Evolutionary conservation across 2,113 vertebrate species (phyloP), one percentile per base, ranked within the genome.

Genomic region (Archocentrus centrarchus): DNA sequence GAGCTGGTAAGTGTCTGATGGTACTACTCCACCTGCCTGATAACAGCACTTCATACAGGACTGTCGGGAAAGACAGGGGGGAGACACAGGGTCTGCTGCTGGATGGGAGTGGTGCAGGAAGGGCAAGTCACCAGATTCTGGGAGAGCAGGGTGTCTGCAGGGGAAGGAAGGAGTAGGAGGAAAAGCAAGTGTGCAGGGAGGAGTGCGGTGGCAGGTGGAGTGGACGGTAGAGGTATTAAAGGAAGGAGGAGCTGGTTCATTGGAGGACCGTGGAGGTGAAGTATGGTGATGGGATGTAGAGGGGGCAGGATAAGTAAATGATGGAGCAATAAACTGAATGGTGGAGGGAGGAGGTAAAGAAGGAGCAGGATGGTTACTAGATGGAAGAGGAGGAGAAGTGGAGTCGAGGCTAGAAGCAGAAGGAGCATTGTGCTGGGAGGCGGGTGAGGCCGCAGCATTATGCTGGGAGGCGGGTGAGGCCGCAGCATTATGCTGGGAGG

Each of bases 1-100:
- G 59, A 98, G 96, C 24, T 83, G 89, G 92, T 97, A 98, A 1
- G 97, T 95, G 88, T 98, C 97, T 2, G 96, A 90, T 68, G 96
- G 96, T 6, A 96, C 85, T 63, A 95, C 95, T 86, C 96, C 96
- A 79, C 24, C 94, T 87, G 79, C 94, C 93, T 75, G 86, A 32
- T 94, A 85, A 85, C 95, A 96, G 47, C 91, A 93, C 35, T 84
- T 86, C 11, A 84, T 93, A 79, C 87, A 93, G 5, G 84, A 47
- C 91, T 89, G 14, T 11, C 2, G 80, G 64, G 75, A 89, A 53
- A 75, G 27, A 30, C 63, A 79, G n/a, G 80, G 94, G 91, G 91
- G 94, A 93, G 88, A 86, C 80, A 2, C 93, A 82, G 79, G 94
- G 35, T 93, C 77, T 64, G 94, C 35, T 39, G 41, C 44, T 20